Conservation (phyloP, 2,888 invertebrate genomes). For the Abrostola tripartita region DNA sequence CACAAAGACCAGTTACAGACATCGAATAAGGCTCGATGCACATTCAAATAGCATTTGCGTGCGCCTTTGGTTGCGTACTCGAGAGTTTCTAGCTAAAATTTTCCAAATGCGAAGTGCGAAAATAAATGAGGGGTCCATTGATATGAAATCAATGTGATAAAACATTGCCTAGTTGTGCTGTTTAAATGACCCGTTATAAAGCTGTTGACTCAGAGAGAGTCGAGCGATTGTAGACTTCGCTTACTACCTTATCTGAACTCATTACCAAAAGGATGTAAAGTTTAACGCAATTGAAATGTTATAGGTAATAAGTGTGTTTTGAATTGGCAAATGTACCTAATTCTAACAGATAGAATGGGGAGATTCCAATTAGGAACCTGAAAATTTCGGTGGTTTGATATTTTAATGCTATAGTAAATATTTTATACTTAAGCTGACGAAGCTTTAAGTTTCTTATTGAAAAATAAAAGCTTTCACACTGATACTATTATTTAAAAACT, state of each 20-base stretch:
- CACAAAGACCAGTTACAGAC: conserved; percentile 59
- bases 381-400: too few relatives aligned
- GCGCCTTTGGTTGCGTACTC: conserved; percentile 42
- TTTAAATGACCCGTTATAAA: conserved; percentile 20
- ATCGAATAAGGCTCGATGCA: conserved; percentile 56
- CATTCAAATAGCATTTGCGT: conserved; percentile 59
- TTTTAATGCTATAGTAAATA: too few relatives aligned
- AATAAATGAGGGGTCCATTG: conserved; percentile 46
- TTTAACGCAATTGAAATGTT: neutral
- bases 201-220: conserved; percentile 3
- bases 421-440: too few relatives aligned
- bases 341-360: too few relatives aligned
- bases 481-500: too few relatives aligned
- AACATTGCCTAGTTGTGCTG: conserved; percentile 32
- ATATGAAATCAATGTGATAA: conserved; percentile 49
- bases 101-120: conserved; percentile 53
- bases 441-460: too few relatives aligned
- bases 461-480: too few relatives aligned
- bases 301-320: too few relatives aligned
- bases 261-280: neutral
- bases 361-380: too few relatives aligned
- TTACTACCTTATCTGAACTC: neutral
- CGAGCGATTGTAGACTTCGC: neutral
- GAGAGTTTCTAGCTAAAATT: conserved; percentile 40
- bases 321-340: too few relatives aligned